Percentiles rank a stretch among this genome's conserved stretches.
Evolutionary conservation across 2,797 vertebrate species (phyloP).

Genomic region (Malacoraja senta): DNA sequence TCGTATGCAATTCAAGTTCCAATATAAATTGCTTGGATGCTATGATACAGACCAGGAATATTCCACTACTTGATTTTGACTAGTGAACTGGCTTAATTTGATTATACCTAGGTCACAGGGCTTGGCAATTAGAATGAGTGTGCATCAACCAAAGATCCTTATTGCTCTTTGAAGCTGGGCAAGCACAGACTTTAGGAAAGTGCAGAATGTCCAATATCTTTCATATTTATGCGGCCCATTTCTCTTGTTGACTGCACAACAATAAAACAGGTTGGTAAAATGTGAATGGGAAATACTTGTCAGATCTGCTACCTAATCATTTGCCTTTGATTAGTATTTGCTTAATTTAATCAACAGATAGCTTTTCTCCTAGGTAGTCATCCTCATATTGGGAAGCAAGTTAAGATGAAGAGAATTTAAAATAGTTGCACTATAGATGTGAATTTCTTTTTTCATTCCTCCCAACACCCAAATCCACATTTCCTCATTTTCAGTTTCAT

Average conservation of each 20-base stretch:
- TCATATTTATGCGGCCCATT: too few species aligned
- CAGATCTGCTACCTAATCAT: too few species aligned
- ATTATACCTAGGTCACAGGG: background rate
- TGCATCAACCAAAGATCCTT: background rate
- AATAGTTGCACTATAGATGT: background rate
- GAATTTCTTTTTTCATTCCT: background rate
- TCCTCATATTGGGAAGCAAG: background rate
- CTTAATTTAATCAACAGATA: background rate
- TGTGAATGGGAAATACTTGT: too few species aligned
- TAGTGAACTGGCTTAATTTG: background rate
- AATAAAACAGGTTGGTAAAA: too few species aligned
- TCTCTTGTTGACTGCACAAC: too few species aligned
- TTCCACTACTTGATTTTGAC: background rate
- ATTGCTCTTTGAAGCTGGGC: background rate
- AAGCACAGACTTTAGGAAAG: background rate
- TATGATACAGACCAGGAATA: too few species aligned
- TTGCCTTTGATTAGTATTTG: background rate
- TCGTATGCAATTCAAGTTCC: too few species aligned
- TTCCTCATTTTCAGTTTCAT: background rate
- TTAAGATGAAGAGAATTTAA: background rate
- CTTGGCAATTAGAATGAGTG: background rate
- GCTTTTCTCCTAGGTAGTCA: background rate
- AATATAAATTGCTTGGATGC: too few species aligned
- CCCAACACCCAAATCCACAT: background rate
- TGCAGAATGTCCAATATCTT: background rate